Evolutionary conservation across 1,140 invertebrate genomes (phyloP).

Genomic region (Paramacrobiotus metropolitanus): DNA sequence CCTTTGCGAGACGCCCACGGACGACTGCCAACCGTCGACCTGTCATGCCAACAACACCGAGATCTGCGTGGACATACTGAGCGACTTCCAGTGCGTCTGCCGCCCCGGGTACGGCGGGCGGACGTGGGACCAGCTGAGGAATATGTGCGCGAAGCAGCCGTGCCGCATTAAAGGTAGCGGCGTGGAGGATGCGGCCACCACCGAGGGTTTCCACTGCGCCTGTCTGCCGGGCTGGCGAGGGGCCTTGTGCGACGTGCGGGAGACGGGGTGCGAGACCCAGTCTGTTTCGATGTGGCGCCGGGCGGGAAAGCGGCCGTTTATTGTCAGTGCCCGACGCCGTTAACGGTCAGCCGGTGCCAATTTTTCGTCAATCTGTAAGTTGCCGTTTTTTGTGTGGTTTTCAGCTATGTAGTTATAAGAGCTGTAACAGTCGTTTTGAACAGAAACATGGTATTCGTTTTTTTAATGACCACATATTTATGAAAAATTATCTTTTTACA

Average conservation of each 20-base stretch:
- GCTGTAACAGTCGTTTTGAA: no score
- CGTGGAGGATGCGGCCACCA: conserved; percentile 13
- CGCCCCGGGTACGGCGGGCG: conserved; percentile 33
- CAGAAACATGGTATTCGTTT: no score
- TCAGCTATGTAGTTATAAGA: no score
- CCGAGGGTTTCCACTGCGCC: no score
- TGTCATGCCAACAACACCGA: conserved; percentile 68
- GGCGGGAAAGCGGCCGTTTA: conserved; percentile 3
- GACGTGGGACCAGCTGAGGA: conserved; percentile 17
- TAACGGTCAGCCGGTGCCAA: not conserved
- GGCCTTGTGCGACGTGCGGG: conserved; percentile 54
- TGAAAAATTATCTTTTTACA: no score
- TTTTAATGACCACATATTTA: no score
- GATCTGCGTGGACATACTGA: conserved; percentile 57
- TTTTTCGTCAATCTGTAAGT: not conserved
- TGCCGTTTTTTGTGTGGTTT: no score
- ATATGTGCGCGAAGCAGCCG: conserved; percentile 13
- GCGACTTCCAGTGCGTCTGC: conserved; percentile 56
- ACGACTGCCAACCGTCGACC: conserved; percentile 69
- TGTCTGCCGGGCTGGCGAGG: conserved; percentile 45
- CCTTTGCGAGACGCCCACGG: conserved; percentile 70
- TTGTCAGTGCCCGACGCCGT: not conserved
- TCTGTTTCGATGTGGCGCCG: conserved; percentile 71
- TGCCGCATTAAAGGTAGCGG: conserved; percentile 16
- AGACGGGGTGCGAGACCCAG: conserved; percentile 54